Evolutionary conservation across 2,888 invertebrate genomes (phyloP), one percentile per base, ranked within the genome.

Genomic region (Drosophila cyrtoloma): DNA sequence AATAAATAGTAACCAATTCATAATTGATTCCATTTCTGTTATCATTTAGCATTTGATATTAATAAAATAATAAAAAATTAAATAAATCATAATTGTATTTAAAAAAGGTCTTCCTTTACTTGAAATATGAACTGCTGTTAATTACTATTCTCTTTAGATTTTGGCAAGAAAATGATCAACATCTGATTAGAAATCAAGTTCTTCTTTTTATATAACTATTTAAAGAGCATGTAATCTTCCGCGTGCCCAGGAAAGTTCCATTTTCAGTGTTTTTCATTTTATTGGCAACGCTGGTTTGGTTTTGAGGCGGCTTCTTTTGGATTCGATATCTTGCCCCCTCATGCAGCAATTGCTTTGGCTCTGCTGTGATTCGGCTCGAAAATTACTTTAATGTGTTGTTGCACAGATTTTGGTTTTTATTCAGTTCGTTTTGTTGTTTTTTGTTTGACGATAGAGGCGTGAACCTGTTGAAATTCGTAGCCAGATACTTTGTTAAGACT

Each of bases 381-480:
- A 84, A 82, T 89, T 80, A 88, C 86, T 90, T 69, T 80, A 86
- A 86, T 88, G 86, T 80, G 80, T 75, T 73, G 70, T 67, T 77
- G 71, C 79, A 78, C 68, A 71, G 74, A 74, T 86, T 86, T 76
- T 65, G 71, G 62, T 81, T 61, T 78, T 50, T 56, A 39, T 52
- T 44, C 44, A 56, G 47, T 56, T 64, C 50, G 10, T 19, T 12
- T 58, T 56, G n/a, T n/a, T 44, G 35, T 39, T 9, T 28, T 52
- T 33, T 44, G 39, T 50, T 42, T 52, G 56, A 63, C 69, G 75
- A 71, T 83, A 75, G 89, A 91, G 91, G 92, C 92, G 92, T 92
- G 86, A 91, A 91, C 88, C 90, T 90, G 91, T 91, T 92, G 92
- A 92, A 90, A 89, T 81, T 82, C 81, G 77, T 80, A 62, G 50